Base-by-base conservation (phyloP, 92 coral and sea anemone species). In the Zoanthus sociatus region DNA sequence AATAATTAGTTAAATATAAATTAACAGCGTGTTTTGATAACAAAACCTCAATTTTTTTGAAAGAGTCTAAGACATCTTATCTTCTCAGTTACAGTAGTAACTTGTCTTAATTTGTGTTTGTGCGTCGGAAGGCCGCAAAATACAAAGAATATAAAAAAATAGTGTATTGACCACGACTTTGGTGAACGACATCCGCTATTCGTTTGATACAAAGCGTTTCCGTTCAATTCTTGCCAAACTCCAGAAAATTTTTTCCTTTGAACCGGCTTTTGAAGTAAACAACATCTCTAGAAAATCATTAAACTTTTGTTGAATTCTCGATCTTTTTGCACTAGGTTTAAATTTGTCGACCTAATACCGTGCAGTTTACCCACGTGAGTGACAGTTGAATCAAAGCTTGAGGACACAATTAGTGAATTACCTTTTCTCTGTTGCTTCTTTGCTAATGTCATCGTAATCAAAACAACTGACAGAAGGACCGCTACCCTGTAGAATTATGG, bases 361-460 rank as follows among this genome's bases (percentile, higher is more conserved):
- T 20, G 37, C 72, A 20, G 13, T 11, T 8, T 67, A 67, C 20
- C 26, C 7, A 26, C 9, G 46, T 11, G 45, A 69, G 13, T 69
- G n/a, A 32, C 6, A 69, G 7, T 0, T 26, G 12, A 30, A 30
- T 37, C 42, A 37, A 20, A 26, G 12, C 14, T 16, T 1, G 6
- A 10, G 74, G 31, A 69, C 46, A 30, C 9, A 15, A 26, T 26
- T 26, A 26, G 26, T 26, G 26, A 26, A 26, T 67, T 81, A 81
- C 85, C 85, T 81, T 7, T 67, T 67, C 45, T 46, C 75, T 46
- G 55, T 11, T 7, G 55, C 55, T 9, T 50, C 55, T 50, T 54
- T 11, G 85, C 85, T 66, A 18, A 67, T 81, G 85, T 67, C 51
- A 61, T 21, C 47, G 44, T 74, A 66, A 81, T 64, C 75, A 81